A percentile compares a stretch with the other conserved stretches of the same genome.
phyloP scores from a whole-genome alignment of 2,888 invertebrate species.

The Hypercompe scribonia region DNA sequence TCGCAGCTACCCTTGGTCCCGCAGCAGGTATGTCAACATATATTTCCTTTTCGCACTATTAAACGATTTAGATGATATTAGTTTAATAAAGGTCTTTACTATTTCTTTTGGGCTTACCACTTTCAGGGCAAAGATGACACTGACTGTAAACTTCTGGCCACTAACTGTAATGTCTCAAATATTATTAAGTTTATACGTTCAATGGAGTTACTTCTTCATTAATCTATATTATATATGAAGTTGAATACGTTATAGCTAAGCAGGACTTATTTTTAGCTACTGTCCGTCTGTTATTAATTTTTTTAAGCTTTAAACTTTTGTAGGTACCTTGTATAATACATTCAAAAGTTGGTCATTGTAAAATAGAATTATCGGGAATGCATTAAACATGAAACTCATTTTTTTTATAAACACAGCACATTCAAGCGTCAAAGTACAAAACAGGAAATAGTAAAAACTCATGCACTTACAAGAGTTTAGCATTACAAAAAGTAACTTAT shows the following conservation, averaged over 20 bases:
- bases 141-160: background rate
- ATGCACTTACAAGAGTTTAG: slow-evolving; percentile 21
- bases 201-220: background rate
- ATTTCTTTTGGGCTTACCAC: background rate
- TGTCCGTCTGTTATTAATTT: background rate
- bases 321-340: background rate
- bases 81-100: background rate
- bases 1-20: slow-evolving; percentile 83
- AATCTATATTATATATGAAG: background rate
- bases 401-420: background rate
- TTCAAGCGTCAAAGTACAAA: background rate
- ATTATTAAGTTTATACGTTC: background rate
- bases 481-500: slow-evolving; percentile 42
- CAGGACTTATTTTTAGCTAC: background rate
- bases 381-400: background rate
- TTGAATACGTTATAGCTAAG: background rate
- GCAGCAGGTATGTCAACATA: slow-evolving; percentile 82
- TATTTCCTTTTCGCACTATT: background rate
- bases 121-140: background rate
- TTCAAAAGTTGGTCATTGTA: background rate
- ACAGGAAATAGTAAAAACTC: slow-evolving; percentile 10
- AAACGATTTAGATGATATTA: background rate
- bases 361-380: background rate
- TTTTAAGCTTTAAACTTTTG: background rate
- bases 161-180: background rate